Base-by-base conservation (phyloP, 2,888 invertebrate species). In the Habrosyne pyritoides region DNA sequence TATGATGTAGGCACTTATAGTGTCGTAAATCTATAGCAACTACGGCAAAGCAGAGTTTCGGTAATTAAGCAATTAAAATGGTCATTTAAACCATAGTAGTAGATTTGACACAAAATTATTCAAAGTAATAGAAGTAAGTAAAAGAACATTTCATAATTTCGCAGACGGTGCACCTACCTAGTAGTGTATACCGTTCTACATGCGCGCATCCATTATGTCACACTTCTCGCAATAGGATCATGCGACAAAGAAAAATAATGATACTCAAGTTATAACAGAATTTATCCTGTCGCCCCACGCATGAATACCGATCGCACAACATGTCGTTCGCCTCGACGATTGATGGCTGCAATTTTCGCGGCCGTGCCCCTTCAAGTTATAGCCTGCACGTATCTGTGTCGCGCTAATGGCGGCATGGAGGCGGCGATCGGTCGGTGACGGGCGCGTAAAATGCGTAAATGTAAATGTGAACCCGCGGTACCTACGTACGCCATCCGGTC, bases 391-490 rank as follows among this genome's bases (percentile, higher is more conserved):
- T 77, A 78, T 80, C 69, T 75, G 77, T 81, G 77, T 71, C 78
- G 79, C 71, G 73, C 63, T 80, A 79, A 81, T 80, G 81, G 80
- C 75, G 71, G 73, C 73, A 42, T 18, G 75, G 77, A 75, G 78
- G 73, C 83, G 81, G 76, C 77, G 77, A 71, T 71, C 79, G 80
- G 73, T 64, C 77, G 80, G 71, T 72, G 78, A 76, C 80, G 75
- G 76, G 67, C 79, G 81, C 81, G 83, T 83, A 79, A 81, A 83
- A 79, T 79, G 85, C 81, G 83, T 82, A 72, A 77, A 83, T 81
- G 83, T 77, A 79, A 79, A 84, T 83, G 82, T 73, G 75, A 69
- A 75, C 73, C 66, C 75, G 69, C 67, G 70, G 64, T 69, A 67
- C 59, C 63, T 42, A 21, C 47, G 47, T 18, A 18, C 59, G 60